A percentile compares a stretch with the other conserved stretches of the same genome.
Conservation (phyloP, 2,113 vertebrate species). For the Isurus oxyrinchus region DNA sequence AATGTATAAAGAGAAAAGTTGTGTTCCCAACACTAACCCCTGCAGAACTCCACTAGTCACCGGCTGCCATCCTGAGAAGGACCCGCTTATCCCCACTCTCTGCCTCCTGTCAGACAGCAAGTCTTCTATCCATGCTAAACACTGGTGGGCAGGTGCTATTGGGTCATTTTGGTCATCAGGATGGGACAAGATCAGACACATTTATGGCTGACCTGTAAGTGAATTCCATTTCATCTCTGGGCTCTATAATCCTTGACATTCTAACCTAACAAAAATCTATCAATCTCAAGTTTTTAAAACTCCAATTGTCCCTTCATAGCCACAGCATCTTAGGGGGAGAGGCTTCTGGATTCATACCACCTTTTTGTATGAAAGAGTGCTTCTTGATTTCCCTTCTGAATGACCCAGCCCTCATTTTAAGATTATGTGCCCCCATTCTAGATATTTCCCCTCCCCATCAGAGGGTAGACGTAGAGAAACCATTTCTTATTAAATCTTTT, state of each 20-base stretch:
- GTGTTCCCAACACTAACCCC: no score
- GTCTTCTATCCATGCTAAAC: neutral
- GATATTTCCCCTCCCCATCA: neutral
- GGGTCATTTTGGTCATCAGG: neutral
- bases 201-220: neutral
- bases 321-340: neutral
- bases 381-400: neutral
- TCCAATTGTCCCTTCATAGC: neutral
- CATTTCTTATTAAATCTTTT: neutral
- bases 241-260: neutral
- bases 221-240: neutral
- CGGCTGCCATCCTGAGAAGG: no score
- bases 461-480: no score
- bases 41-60: no score
- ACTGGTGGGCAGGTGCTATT: neutral
- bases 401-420: neutral
- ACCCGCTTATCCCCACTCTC: no score
- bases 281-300: neutral
- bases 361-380: neutral
- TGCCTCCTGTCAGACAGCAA: no score
- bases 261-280: neutral
- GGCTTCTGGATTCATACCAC: neutral
- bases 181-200: neutral
- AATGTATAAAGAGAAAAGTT: no score
- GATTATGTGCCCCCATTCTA: neutral